These are phyloP conservation scores for Semotilus atromaculatus DNA, from an alignment of 2,797 vertebrate genomes.

Conservation along the genomic window DNA sequence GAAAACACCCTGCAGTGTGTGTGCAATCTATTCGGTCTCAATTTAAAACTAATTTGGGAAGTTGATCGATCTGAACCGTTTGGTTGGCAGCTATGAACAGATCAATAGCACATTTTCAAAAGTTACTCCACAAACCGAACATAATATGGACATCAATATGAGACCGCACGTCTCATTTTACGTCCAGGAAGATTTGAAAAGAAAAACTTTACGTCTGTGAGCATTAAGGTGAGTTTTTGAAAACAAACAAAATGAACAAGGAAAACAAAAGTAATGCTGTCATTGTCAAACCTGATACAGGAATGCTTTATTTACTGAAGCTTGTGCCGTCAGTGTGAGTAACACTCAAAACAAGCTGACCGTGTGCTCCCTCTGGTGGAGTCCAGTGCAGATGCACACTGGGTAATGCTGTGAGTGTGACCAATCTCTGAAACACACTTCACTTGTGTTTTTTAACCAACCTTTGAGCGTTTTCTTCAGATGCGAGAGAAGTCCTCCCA, in stretches of 20 bases:
- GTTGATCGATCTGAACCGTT: constrained; percentile 16
- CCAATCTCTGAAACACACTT: not conserved
- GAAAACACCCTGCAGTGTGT: not conserved
- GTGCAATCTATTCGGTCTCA: constrained; percentile 15
- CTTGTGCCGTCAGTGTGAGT: not conserved
- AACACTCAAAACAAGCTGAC: constrained; percentile 23
- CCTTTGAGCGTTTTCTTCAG: constrained; percentile 98
- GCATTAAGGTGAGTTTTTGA: not conserved
- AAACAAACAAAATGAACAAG: not conserved
- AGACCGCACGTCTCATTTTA: not conserved
- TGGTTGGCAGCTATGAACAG: not conserved
- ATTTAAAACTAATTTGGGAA: constrained; percentile 48
- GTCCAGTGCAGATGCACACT: not conserved
- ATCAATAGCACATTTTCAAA: constrained; percentile 42
- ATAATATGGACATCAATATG: not conserved
- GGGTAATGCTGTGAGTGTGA: not conserved
- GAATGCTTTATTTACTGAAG: not conserved
- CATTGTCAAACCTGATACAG: not conserved
- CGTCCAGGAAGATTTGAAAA: not conserved
- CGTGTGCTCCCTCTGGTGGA: constrained; percentile 56
- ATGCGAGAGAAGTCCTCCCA: constrained; percentile 95
- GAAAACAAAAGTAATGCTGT: not conserved
- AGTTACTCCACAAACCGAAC: constrained; percentile 35
- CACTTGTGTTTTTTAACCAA: constrained; percentile 55
- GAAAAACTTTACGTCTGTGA: not conserved